Percentiles rank a stretch among this genome's conserved stretches.
phyloP scores from a whole-genome alignment of 1,140 invertebrate genomes.

The Ips typographus region DNA sequence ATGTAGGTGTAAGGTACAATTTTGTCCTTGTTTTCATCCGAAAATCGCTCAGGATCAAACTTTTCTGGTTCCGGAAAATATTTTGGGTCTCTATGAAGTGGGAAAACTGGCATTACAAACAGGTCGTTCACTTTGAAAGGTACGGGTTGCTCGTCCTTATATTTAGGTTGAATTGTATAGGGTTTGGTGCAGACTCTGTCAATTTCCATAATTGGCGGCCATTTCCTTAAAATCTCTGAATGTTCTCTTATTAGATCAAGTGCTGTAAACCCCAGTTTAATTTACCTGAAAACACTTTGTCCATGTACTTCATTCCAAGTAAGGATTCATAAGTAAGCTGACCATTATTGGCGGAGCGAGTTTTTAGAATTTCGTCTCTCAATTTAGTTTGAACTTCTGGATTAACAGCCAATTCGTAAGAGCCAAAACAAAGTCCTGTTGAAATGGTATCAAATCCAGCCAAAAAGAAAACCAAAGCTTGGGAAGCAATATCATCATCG shows the following conservation, averaged over 20 bases:
- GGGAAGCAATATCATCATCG: slow-evolving; percentile 45
- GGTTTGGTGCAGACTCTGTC: slow-evolving; percentile 57
- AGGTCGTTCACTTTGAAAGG: slow-evolving; percentile 16
- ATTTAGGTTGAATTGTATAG: slow-evolving; percentile 50
- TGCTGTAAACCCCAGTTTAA: neutral
- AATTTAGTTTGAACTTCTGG: slow-evolving; percentile 55
- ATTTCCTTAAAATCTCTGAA: slow-evolving; percentile 60
- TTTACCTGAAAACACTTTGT: slow-evolving; percentile 45
- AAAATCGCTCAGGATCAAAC: slow-evolving; percentile 56
- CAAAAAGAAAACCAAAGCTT: slow-evolving; percentile 52
- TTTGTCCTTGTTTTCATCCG: slow-evolving; percentile 47
- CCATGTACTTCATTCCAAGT: slow-evolving; percentile 51
- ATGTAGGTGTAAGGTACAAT: slow-evolving; percentile 52
- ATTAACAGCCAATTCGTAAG: slow-evolving; percentile 56
- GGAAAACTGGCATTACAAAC: slow-evolving; percentile 56
- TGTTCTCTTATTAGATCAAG: slow-evolving; percentile 22
- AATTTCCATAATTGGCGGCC: slow-evolving; percentile 54
- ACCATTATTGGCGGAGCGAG: slow-evolving; percentile 21
- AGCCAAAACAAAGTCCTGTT: slow-evolving; percentile 43
- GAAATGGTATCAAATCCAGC: slow-evolving; percentile 52
- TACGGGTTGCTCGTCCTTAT: slow-evolving; percentile 21
- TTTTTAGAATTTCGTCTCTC: slow-evolving; percentile 45
- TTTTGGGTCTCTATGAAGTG: slow-evolving; percentile 56
- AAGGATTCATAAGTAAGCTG: slow-evolving; percentile 48
- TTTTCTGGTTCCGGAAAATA: slow-evolving; percentile 54